These are phyloP conservation scores for Tenthredo distinguenda DNA, from an alignment of 2,888 invertebrate genomes.

Conservation along the genomic window DNA sequence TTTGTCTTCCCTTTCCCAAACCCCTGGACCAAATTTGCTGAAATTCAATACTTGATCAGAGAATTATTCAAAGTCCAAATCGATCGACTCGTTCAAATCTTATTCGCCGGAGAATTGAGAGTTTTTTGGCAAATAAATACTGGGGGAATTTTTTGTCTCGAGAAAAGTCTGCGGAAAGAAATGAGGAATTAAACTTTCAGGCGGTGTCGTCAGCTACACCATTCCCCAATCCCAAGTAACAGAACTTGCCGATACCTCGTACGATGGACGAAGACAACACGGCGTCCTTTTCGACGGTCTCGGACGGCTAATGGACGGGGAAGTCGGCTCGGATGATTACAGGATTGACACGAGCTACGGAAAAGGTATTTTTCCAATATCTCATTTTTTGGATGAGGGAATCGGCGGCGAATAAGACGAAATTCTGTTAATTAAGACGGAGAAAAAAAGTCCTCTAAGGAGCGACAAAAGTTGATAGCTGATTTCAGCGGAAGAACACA, in stretches of 20 bases:
- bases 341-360: constrained; percentile 82
- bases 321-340: constrained; percentile 83
- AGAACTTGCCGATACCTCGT: constrained; percentile 83
- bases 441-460: not conserved
- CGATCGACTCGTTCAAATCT: too few relatives aligned
- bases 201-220: constrained; percentile 81
- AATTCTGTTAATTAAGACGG: not conserved
- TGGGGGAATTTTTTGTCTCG: not conserved
- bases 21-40: not conserved
- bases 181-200: constrained; percentile 73
- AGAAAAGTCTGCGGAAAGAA: not conserved
- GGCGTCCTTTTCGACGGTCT: constrained; percentile 82
- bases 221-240: constrained; percentile 80
- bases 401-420: not conserved
- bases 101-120: too few relatives aligned
- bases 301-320: constrained; percentile 86
- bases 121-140: too few relatives aligned
- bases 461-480: not conserved
- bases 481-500: not conserved
- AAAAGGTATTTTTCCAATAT: constrained; percentile 77
- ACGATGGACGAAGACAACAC: constrained; percentile 81
- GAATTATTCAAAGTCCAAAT: too few relatives aligned
- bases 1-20: not conserved
- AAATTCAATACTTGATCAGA: not conserved
- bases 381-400: not conserved